Base-by-base conservation (phyloP, 2,888 invertebrate genomes). In the Archips crataeganus region DNA sequence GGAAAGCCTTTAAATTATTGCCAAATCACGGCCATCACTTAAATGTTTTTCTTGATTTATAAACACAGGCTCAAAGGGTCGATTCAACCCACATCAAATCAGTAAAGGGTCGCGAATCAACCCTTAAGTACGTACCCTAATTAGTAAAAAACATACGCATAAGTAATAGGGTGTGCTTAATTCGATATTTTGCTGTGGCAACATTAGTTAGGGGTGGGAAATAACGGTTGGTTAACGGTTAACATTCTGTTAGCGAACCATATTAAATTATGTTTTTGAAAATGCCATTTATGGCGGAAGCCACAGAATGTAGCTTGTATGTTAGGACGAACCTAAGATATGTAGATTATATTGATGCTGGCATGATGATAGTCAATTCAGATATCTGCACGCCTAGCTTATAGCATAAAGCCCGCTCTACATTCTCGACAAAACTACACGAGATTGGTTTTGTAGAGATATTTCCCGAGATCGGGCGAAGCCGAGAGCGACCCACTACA, bases 171-270 rank as follows among this genome's bases (percentile, higher is more conserved):
- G 61, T 10, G 47, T 10, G 23, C 10, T 47, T 74, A 77, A 82
- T 82, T 80, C 80, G 78, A 73, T 77, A 77, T 83, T 86, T 85
- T 84, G 77, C 78, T 71, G 79, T 85, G 85, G 89, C 84, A 88
- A 87, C 86, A 86, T 81, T 78, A 32, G n/a, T 9, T 34, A 47
- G 61, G 42, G 69, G 54, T 45, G 42, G n/a, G 49, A 13, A 23
- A 32, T 45, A 39, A 57, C 57, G 66, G 15, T 13, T 23, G 3
- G 71, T 65, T 67, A 66, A 65, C 65, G 36, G 36, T 65, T 66
- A 39, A 62, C 23, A 15, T 13, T 47, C 36, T 36, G 60, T 51
- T 51, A 63, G 47, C 63, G 32, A 39, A 39, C 4, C 0, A n/a
- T n/a, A n/a, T n/a, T n/a, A n/a, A n/a, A n/a, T n/a, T n/a, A n/a